Evolutionary conservation across 2,797 vertebrate genomes (phyloP).

Genomic region (Mustela erminea): DNA sequence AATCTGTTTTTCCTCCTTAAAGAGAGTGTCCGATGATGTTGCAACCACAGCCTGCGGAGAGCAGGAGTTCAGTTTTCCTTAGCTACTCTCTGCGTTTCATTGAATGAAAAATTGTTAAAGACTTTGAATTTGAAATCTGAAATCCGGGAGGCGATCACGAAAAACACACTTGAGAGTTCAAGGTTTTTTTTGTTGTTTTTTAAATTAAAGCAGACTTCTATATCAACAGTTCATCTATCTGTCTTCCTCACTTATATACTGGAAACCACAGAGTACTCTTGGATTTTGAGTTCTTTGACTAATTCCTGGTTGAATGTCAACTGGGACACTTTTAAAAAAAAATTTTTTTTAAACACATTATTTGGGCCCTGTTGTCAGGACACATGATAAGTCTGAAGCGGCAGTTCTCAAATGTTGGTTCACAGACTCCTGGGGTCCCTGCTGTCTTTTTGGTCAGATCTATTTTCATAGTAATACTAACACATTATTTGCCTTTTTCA

Average conservation of each 20-base stretch:
- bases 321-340: not conserved
- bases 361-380: not conserved
- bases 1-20: not conserved
- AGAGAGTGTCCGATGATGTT: not conserved
- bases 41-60: not conserved
- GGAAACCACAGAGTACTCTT: not conserved
- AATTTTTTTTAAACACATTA: no score
- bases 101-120: conserved; percentile 14
- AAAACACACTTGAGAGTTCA: not conserved
- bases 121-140: conserved; percentile 59
- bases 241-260: not conserved
- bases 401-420: not conserved
- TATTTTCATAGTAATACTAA: not conserved
- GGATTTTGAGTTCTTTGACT: not conserved
- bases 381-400: fast-evolving
- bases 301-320: not conserved
- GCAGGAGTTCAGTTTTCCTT: not conserved
- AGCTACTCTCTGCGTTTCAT: not conserved
- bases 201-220: not conserved
- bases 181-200: not conserved
- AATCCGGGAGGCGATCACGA: not conserved
- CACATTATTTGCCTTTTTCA: not conserved
- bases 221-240: not conserved
- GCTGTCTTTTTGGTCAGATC: not conserved
- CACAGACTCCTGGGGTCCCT: not conserved